phyloP scores from a whole-genome alignment of 2,888 invertebrate species.

The Alcis repandata region DNA sequence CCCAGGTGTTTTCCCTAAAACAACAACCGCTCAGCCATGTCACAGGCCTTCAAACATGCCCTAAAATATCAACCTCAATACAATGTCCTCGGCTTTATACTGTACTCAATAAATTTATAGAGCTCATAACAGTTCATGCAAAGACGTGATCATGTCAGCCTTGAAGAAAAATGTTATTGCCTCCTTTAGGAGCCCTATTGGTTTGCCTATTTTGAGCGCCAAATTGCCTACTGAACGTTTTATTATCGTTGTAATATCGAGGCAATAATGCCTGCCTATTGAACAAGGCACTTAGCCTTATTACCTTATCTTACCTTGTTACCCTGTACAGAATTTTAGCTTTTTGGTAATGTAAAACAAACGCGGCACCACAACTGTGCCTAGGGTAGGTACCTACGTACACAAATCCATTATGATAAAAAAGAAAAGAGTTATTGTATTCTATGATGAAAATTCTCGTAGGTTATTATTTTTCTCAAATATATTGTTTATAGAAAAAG shows the following conservation, averaged over 20 bases:
- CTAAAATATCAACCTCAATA: conserved; percentile 12
- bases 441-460: too few species aligned
- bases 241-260: conserved; percentile 26
- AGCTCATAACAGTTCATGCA: conserved; percentile 40
- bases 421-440: too few species aligned
- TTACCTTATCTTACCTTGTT: too few species aligned
- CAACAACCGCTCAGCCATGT: too few species aligned
- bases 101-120: conserved; percentile 38
- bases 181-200: conserved; percentile 35
- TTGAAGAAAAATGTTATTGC: conserved; percentile 43
- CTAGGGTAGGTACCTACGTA: too few species aligned
- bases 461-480: too few species aligned
- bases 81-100: conserved; percentile 19
- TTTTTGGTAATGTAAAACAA: neutral
- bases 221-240: conserved; percentile 35
- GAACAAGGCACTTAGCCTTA: neutral
- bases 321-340: neutral
- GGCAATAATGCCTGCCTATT: conserved; percentile 5
- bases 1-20: too few species aligned
- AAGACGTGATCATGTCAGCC: conserved; percentile 41
- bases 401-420: too few species aligned
- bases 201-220: conserved; percentile 28
- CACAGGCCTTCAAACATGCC: too few species aligned
- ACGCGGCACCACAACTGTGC: neutral
- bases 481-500: too few species aligned